Base-by-base conservation (phyloP, 2,113 vertebrate species). In the Cololabis saira region DNA sequence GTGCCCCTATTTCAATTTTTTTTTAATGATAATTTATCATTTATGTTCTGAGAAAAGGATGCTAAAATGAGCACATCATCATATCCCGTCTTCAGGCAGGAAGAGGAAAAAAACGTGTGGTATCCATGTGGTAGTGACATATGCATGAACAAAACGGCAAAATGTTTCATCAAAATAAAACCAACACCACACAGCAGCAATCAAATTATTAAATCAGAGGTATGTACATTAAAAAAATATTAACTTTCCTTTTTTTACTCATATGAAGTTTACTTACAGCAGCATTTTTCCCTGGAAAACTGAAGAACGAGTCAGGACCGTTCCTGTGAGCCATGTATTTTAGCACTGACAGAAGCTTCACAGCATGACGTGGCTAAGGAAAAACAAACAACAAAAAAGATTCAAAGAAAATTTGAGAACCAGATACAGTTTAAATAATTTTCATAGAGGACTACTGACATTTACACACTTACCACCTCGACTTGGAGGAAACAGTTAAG, bases 261-360 rank as follows among this genome's bases (percentile, higher is more conserved):
- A 27, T 19, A 19, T 17, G 24, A 43, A 1, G 12, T 30, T 9
- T 41, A 91, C 96, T 93, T 88, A 99, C 97, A 17, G 98, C 97
- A 88, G 97, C 97, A 83, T 96, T 99, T 92, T 98, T 98, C 45
- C 97, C 98, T 33, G 98, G 97, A 19, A 99, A 99, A 85, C 94
- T 99, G 94, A 99, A 99, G 92, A 99, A 98, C 68, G 98, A 95
- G 91, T 99, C 96, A 2, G 97, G 96, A 74, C 97, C 96, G 4
- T 94, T 94, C 82, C 95, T 95, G 80, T 98, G 96, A 78, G 97
- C 96, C 94, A 98, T 96, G 84, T 95, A 95, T 90, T 96, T 98
- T 82, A 99, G 91, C 68, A 99, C 95, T 8, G 97, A 96, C 81
- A 99, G 16, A 59, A 99, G 90, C 85, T 98, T 99, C 67, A 96